A percentile compares a stretch with the other conserved stretches of the same genome.
phyloP scores from a whole-genome alignment of 2,797 vertebrate genomes.

The Anisognathus igniventris region DNA sequence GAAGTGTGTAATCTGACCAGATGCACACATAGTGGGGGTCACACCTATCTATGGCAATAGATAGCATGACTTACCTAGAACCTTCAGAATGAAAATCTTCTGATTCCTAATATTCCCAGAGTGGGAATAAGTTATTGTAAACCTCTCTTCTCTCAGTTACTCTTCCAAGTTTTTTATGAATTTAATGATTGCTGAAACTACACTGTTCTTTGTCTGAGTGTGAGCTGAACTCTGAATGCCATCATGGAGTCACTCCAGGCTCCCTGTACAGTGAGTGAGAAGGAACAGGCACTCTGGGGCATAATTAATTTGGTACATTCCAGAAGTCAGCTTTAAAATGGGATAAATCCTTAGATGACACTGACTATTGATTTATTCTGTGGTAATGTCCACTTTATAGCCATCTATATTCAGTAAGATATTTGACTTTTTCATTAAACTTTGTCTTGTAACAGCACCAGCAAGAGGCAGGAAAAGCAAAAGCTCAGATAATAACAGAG shows the following conservation, averaged over 20 bases:
- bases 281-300: background rate
- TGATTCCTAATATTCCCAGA: background rate
- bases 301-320: background rate
- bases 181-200: background rate
- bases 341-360: background rate
- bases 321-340: background rate
- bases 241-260: background rate
- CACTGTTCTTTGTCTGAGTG: background rate
- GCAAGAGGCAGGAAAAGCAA: rapidly evolving
- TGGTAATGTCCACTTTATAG: background rate
- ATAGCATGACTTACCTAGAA: background rate
- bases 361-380: background rate
- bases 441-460: background rate
- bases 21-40: background rate
- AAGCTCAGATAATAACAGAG: background rate
- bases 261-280: background rate
- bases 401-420: background rate
- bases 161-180: background rate
- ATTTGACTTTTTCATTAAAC: background rate
- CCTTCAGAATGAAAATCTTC: background rate
- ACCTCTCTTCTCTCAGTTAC: background rate
- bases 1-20: background rate
- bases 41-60: background rate
- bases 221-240: background rate
- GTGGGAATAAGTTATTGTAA: background rate